Conservation (phyloP, 2,113 vertebrate species). For the Mustelus asterias region DNA sequence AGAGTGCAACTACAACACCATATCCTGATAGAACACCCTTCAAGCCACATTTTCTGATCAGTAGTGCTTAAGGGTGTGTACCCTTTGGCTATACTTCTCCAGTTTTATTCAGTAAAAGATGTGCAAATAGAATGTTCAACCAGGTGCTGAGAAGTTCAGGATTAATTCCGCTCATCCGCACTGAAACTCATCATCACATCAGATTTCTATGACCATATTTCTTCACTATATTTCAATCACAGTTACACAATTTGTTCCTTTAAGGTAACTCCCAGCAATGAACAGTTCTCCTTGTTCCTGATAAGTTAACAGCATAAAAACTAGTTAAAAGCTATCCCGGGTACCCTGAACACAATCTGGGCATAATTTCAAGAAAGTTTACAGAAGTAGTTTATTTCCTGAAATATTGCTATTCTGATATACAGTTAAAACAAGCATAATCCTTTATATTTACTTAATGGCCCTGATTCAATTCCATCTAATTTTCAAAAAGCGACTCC, state of each 20-base stretch:
- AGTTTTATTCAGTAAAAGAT: not conserved
- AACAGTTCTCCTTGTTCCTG: not conserved
- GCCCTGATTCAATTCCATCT: not conserved
- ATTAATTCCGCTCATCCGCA: not conserved
- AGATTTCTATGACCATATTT: not conserved
- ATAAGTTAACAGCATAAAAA: not conserved
- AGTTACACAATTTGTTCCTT: not conserved
- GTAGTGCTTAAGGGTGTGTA: not conserved
- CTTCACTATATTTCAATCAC: not conserved
- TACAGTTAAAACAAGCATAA: not conserved
- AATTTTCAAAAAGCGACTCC: not conserved
- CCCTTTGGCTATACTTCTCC: not conserved
- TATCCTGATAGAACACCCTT: not conserved
- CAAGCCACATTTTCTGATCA: not conserved
- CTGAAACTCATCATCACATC: not conserved
- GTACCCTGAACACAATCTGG: not conserved
- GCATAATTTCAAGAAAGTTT: not conserved
- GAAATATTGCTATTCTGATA: not conserved
- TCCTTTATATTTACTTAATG: not conserved
- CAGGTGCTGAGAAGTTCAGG: not conserved
- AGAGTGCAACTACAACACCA: not conserved
- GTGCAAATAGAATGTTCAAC: not conserved
- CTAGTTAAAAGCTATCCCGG: not conserved
- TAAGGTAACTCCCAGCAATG: not conserved
- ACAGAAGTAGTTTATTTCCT: not conserved